Conservation (phyloP, 2,113 vertebrate genomes). For the Scomber colias region DNA sequence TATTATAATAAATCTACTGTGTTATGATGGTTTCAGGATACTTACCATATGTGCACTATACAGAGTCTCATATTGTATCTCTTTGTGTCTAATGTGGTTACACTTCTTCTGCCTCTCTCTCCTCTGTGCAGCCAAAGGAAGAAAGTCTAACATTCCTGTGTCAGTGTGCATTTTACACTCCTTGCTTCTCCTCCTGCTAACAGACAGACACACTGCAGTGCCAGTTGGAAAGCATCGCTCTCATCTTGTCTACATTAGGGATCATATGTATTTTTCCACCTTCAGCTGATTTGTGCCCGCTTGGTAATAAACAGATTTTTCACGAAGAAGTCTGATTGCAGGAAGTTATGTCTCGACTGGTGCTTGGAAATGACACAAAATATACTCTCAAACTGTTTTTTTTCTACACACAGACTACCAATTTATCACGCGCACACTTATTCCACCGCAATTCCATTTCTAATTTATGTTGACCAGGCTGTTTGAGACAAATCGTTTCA, state of each 20-base stretch:
- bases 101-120: neutral
- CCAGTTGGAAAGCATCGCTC: slow-evolving; percentile 40
- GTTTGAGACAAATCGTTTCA: neutral
- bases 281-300: neutral
- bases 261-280: slow-evolving; percentile 40
- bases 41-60: too few relatives aligned
- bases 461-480: neutral
- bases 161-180: slow-evolving; percentile 60
- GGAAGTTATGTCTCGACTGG: slow-evolving; percentile 20
- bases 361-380: slow-evolving; percentile 12
- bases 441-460: neutral
- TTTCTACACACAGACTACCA: neutral
- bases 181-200: slow-evolving; percentile 27
- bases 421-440: neutral
- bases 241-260: slow-evolving; percentile 40
- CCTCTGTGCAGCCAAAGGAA: slow-evolving; percentile 13
- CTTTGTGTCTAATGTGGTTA: neutral
- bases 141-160: slow-evolving; percentile 51
- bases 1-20: too few relatives aligned
- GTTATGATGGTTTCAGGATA: too few relatives aligned
- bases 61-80: too few relatives aligned
- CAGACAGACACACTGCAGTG: slow-evolving; percentile 26
- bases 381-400: neutral
- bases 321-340: slow-evolving; percentile 1
- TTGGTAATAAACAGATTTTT: slow-evolving; percentile 13